Evolutionary conservation across 2,888 invertebrate species (phyloP), one percentile per base, ranked within the genome.

Genomic region (Furcula furcula): DNA sequence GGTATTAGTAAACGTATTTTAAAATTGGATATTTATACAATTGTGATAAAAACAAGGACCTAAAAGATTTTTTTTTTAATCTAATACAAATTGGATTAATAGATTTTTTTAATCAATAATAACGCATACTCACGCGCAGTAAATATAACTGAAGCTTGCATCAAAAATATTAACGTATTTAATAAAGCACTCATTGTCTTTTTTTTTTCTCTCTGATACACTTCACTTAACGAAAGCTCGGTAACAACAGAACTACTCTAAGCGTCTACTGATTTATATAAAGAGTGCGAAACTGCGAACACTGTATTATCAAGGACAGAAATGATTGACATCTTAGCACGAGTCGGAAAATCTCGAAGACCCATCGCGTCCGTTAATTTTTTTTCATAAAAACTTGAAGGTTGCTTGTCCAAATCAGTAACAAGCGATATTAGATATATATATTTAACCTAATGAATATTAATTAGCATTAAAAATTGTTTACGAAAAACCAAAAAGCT

Each of bases 51-150:
- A 43, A 31, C 28, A 19, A 6, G 19, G 19, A 6, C n/a, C n/a
- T n/a, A n/a, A n/a, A n/a, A n/a, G n/a, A n/a, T n/a, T n/a, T n/a
- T n/a, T n/a, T n/a, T n/a, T n/a, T n/a, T n/a, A n/a, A n/a, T n/a
- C n/a, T n/a, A n/a, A n/a, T n/a, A n/a, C n/a, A n/a, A n/a, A n/a
- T n/a, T n/a, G n/a, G n/a, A n/a, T n/a, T n/a, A n/a, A n/a, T n/a
- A n/a, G n/a, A n/a, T n/a, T n/a, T n/a, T n/a, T n/a, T n/a, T n/a
- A n/a, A n/a, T n/a, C n/a, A n/a, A n/a, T n/a, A n/a, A n/a, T n/a
- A n/a, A n/a, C n/a, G n/a, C n/a, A n/a, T 15, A 72, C 76, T 76
- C 60, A 76, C 76, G 41, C 7, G 52, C 63, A 22, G 66, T 37
- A 19, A 63, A 57, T 31, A 64, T 54, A 22, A 58, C 36, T 11